Evolutionary conservation across 2,113 vertebrate species (phyloP), one percentile per base, ranked within the genome.

Genomic region (Mustela lutreola): DNA sequence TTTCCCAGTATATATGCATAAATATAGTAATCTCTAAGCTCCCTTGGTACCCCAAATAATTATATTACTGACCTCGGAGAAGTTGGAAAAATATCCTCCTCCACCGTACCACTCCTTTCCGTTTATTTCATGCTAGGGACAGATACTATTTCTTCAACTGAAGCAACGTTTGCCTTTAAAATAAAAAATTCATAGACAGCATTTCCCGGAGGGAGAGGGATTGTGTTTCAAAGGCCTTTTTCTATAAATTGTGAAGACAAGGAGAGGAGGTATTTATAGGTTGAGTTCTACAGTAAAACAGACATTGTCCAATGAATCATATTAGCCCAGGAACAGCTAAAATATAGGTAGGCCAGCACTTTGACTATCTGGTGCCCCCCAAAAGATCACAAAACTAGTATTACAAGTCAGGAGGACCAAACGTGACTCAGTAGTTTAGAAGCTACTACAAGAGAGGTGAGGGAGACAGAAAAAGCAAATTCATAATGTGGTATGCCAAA

Each of bases 61-160:
- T 83, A 53, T 60, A 94, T 50, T 45, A 94, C 14, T 84, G 71
- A 88, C 36, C 91, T 89, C 65, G 26, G 26, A 88, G 24, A 98
- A 88, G 26, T 18, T 89, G 45, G 58, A 89, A 93, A 88, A 85
- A 81, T 28, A 87, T 14, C 1, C n/a, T 76, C 33, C 48, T 91
- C 79, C 10, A 71, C 10, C n/a, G 9, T 26, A 87, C 21, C 62
- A 62, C 48, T 70, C 21, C n/a, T 16, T 85, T 31, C 6, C 63
- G n/a, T 86, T 65, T 88, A 94, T 95, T 83, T 88, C 18, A 62
- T 63, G 11, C 31, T 58, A 82, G 48, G 12, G 18, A 95, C 36
- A 93, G 45, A 63, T 28, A 67, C 24, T 60, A 14, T 78, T 93
- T 95, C 71, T 87, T 76, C 58, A 93, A 90, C 45, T 65, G 53